Base-by-base conservation (phyloP, 2,797 vertebrate species). In the Myotis daubentonii region DNA sequence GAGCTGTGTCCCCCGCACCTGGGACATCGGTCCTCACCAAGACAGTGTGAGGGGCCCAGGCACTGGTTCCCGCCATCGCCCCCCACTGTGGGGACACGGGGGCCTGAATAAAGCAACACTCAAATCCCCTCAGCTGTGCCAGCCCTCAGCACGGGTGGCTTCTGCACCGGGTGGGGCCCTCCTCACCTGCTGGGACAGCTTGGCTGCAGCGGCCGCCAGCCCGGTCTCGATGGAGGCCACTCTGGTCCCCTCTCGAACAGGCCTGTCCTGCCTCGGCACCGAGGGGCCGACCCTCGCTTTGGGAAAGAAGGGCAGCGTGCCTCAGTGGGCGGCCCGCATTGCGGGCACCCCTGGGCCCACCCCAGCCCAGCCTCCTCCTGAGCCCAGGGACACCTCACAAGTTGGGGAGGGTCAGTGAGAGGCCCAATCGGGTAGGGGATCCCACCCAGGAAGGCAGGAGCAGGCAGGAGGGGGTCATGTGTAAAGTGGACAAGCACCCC, bases 201-300 rank as follows among this genome's bases (percentile, higher is more conserved):
- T 99, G 10, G 99, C 99, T 0, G 99, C 99, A 0, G 99, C 99
- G 0, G 99, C 99, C 0, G 99, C 99, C 41, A 99, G 98, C 60
- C 99, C 99, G 0, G 99, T 99, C 97, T 99, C 99, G 76, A 99
- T 99, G 96, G 99, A 99, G 25, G 99, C 99, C 74, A 99, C 99
- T 87, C 99, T 98, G 0, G 99, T 99, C 57, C 99, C 99, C 71
- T 99, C 99, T 65, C 99, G 99, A 30, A 99, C 99, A 0, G 99
- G 99, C 88, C 99, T 98, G 97, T 99, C 99, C 91, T 99, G 99
- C 57, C 99, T 98, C 20, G 99, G 99, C 97, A 99, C 99, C 0
- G 99, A 99, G 6, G 99, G 99, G 72, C 99, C 99, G 0, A 99
- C 99, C 11, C 99, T 99, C 3, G 99, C 99, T 99, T 98, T 30